Evolutionary conservation across 2,888 invertebrate genomes (phyloP), one percentile per base, ranked within the genome.

Genomic region (Acleris laterana): DNA sequence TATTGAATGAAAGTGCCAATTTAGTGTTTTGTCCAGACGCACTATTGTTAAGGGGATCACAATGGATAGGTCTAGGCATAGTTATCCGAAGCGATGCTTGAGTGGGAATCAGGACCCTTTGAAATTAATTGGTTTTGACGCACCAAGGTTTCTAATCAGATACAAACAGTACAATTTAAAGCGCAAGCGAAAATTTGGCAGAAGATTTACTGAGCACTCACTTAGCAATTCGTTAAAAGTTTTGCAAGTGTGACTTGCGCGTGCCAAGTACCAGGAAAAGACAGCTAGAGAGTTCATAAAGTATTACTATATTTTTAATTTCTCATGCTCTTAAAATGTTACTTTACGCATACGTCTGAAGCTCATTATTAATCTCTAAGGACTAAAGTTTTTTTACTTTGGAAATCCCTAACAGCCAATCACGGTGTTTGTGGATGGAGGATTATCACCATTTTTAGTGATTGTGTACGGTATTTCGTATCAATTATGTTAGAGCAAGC

Each of bases 1-100:
- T 66, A 66, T 57, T 66, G 57, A 62, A 51, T 28, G n/a, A 57
- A 62, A 51, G 5, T 51, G 53, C 62, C 57, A 62, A 62, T 62
- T 66, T 48, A 57, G 46, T 52, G 62, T 66, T 66, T 61, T 62
- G 66, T 66, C 62, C 51, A 46, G 38, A 52, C 51, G 42, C 53
- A 59, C 25, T 60, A 61, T 65, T 65, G 65, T 65, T 52, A 58
- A 48, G 20, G 55, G 57, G n/a, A 32, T 32, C 57, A 62, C 66
- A 66, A 66, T 66, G 48, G 61, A 13, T n/a, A 32, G 65, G 32
- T 16, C 57, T 17, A 38, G 44, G 28, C 52, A 51, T 38, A 38
- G 57, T 66, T 56, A 66, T 61, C 66, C 57, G 51, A n/a, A 38
- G 53, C 22, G 46, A 56, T 56, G 50, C 65, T 65, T 22, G 60